Conservation (phyloP, 2,888 invertebrate species). For the Philereme vetulata region DNA sequence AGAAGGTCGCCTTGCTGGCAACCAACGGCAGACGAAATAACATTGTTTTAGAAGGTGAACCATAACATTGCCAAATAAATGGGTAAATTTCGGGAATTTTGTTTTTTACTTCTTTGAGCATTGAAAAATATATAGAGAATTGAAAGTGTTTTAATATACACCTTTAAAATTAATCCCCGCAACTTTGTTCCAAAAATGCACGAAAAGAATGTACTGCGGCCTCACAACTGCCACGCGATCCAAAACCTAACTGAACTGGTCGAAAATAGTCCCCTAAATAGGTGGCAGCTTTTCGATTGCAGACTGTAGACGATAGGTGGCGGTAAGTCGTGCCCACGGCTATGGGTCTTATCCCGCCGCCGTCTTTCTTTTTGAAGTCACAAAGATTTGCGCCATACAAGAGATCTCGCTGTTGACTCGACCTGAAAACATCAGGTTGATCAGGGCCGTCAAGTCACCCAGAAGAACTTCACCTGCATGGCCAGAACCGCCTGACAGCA, state of each 20-base stretch:
- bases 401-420: no score
- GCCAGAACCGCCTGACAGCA: no score
- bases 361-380: no score
- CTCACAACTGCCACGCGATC: background rate
- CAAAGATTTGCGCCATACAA: no score
- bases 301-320: background rate
- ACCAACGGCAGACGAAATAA: no score
- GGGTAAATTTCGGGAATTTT: background rate
- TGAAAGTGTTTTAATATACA: background rate
- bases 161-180: background rate
- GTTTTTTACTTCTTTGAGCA: background rate
- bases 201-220: background rate
- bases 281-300: background rate
- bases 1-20: no score
- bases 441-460: no score
- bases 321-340: no score
- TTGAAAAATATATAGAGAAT: background rate
- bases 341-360: no score
- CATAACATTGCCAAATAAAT: slow-evolving; percentile 1
- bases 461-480: no score
- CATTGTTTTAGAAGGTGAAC: background rate
- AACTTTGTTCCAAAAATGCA: background rate
- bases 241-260: background rate
- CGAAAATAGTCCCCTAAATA: background rate
- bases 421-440: no score